Evolutionary conservation across 2,888 invertebrate species (phyloP), one percentile per base, ranked within the genome.

Genomic region (Drosophila rellima): DNA sequence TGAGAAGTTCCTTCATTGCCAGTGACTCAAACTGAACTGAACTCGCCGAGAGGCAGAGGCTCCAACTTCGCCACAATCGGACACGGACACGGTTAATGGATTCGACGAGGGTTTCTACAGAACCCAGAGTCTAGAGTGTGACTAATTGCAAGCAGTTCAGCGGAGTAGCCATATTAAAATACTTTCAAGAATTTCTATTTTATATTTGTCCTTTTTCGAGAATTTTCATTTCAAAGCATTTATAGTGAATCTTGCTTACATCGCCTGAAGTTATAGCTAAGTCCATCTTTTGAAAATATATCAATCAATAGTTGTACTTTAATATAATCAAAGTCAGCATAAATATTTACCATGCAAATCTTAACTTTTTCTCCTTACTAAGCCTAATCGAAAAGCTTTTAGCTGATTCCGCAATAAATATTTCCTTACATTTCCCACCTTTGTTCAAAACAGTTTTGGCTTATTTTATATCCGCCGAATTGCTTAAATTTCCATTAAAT

Each of bases 1-100:
- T 37, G n/a, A 18, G 8, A 20, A 39, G 33, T 47, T 17, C 44
- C 29, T 42, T 55, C 80, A 75, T 78, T n/a, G 33, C 3, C 8
- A 4, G 13, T 29, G 6, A 8, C 4, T 17, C 37, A 33, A 45
- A 35, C 37, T 1, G 15, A n/a, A 48, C 47, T 33, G 7, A n/a
- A 18, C 3, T 6, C 7, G 5, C 26, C 7, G 26, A 7, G 1
- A 26, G 5, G n/a, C 8, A 13, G 2, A 15, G 2, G 0, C 2
- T 10, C 15, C 15, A 7, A 0, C 17, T 42, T n/a, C 10, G 31
- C 8, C 20, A 13, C 15, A 35, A 13, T 40, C 3, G 15, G 45
- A 45, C 35, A 45, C 3, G 15, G 45, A 45, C 35, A 45, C 56
- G 45, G 37, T 39, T 11, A 48, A 48, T 18, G 7, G 13, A 48